Base-by-base conservation (phyloP, 2,888 invertebrate genomes). In the Craniophora ligustri region DNA sequence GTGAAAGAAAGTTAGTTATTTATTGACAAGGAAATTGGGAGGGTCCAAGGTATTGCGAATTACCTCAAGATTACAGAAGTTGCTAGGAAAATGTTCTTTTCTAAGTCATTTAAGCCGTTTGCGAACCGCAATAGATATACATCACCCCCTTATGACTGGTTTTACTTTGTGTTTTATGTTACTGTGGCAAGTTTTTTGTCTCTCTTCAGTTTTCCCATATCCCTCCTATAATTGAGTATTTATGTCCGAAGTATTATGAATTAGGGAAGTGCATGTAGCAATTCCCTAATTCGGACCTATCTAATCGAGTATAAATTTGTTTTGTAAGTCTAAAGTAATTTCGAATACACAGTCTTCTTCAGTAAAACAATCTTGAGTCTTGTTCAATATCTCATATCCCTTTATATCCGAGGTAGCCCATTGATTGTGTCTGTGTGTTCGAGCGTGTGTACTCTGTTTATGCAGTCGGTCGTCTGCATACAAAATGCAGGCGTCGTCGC, bases 381-480 rank as follows among this genome's bases (percentile, higher is more conserved):
- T 55, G 41, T 58, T 19, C 28, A 36, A 30, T 60, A 46, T 30
- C 23, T 14, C 28, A 57, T 18, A 44, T 34, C 34, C 39, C 21
- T 62, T 63, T 55, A 44, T 45, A 48, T 49, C 32, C 15, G 38
- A 60, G 47, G 47, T 58, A 54, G 23, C 30, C 16, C 21, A 42
- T 64, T 54, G 62, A 56, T 57, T 57, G 40, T 61, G 56, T 38
- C 38, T 61, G 66, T 61, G 68, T 65, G 57, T 51, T 67, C 49
- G 40, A 63, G 59, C 67, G 63, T 63, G 56, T 57, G 54, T 47
- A 64, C 46, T 67, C 63, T 78, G 77, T 78, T 79, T 82, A 80
- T 82, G 78, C 78, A 78, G 69, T 64, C 67, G 54, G 57, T 75
- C 65, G 76, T 78, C 78, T 82, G 82, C 81, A 84, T 82, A 81